phyloP scores from a whole-genome alignment of 2,797 vertebrate genomes.

The Hypotaenidia okinawae region DNA sequence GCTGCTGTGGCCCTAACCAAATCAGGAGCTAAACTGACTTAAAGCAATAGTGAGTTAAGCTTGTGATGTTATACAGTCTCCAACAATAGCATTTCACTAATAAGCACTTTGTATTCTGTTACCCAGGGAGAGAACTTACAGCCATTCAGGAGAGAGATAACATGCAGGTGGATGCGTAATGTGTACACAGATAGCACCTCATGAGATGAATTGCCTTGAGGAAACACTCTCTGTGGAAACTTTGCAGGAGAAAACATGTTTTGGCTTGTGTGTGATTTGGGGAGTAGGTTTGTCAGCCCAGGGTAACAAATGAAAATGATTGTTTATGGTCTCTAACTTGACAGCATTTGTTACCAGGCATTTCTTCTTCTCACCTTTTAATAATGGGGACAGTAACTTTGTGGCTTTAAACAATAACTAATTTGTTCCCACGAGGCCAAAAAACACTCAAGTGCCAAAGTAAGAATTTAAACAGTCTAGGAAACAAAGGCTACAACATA shows the following conservation, averaged over 20 bases:
- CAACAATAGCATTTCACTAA: neutral
- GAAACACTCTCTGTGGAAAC: constrained; percentile 39
- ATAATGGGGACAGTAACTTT: neutral
- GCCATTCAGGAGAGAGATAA: neutral
- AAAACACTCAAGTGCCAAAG: neutral
- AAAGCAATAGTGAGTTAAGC: neutral
- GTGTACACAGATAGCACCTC: neutral
- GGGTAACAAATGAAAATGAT: constrained; percentile 39
- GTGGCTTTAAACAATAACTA: constrained; percentile 1
- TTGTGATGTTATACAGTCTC: neutral
- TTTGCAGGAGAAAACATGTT: neutral
- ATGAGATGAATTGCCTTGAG: neutral
- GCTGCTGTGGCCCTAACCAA: neutral
- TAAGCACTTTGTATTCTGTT: neutral
- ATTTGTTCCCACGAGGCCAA: neutral
- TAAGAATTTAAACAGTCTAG: neutral
- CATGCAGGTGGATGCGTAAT: neutral
- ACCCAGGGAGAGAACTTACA: neutral
- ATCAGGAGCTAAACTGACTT: neutral
- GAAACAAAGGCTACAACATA: neutral
- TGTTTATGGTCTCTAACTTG: neutral
- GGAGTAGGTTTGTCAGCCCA: constrained; percentile 37
- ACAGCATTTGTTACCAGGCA: neutral
- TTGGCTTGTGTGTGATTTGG: neutral
- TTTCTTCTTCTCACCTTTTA: constrained; percentile 30